phyloP scores from a whole-genome alignment of 2,113 vertebrate species.

The Carlito syrichta region DNA sequence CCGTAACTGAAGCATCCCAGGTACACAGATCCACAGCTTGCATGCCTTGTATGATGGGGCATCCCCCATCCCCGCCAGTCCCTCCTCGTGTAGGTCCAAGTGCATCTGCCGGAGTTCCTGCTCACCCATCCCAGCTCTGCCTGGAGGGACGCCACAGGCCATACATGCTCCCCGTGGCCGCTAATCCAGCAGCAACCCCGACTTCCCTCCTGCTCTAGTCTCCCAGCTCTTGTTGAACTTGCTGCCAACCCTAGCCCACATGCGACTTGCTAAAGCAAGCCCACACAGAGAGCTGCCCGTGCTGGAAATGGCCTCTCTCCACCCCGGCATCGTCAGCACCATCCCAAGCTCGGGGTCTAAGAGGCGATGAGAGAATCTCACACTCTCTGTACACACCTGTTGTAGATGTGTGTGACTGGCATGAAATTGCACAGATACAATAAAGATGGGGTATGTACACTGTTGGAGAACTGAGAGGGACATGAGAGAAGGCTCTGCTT shows the following conservation, averaged over 20 bases:
- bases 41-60: accelerated
- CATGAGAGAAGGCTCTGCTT: not conserved
- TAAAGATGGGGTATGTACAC: accelerated
- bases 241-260: accelerated
- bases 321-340: not conserved
- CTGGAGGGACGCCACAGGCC: not conserved
- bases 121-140: not conserved
- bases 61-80: accelerated
- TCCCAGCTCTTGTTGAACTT: not conserved
- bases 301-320: accelerated
- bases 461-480: accelerated
- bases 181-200: not conserved
- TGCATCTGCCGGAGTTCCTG: not conserved
- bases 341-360: not conserved
- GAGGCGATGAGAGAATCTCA: not conserved
- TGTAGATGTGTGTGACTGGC: accelerated
- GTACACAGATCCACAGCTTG: not conserved
- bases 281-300: accelerated
- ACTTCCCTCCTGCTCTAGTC: not conserved
- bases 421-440: accelerated
- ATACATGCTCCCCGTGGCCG: accelerated
- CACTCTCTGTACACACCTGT: accelerated
- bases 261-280: not conserved
- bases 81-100: not conserved
- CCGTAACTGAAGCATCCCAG: accelerated